Evolutionary conservation across 1,140 invertebrate genomes (phyloP), one percentile per base, ranked within the genome.

Genomic region (Akabosia matsudoensis): DNA sequence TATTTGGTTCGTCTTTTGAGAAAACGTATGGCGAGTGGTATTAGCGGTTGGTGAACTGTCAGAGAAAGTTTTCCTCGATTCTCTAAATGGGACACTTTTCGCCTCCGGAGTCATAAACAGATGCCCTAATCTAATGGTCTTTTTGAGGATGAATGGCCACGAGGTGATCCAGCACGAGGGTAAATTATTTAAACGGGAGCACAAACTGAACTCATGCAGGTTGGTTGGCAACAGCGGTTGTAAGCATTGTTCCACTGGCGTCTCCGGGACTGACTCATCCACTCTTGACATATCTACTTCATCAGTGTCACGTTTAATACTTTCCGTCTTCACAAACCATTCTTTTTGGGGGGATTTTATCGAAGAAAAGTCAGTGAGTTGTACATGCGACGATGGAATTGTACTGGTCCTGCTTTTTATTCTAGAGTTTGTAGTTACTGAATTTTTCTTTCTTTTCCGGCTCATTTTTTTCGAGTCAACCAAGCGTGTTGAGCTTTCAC

Each of bases 251-350:
- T 14, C 14, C n/a, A 30, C 10, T 67, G 61, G 24, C n/a, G 30
- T 24, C 14, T 2, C 13, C 13, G 61, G 61, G 61, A 67, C 61
- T 67, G 61, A 67, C 61, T 67, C 61, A 67, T 67, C 61, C 61
- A 67, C 61, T 30, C 61, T 67, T 67, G 61, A 67, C 61, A 67
- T 67, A 67, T 67, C 61, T 67, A 67, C 61, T 67, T 67, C 61
- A 67, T 67, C 61, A 67, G 61, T 67, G 61, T 67, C 61, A 67
- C 61, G 61, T 67, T 67, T 67, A 67, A 67, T 67, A 67, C 61
- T 67, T 67, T 67, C 31, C 61, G 13, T 67, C 61, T 67, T 67
- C n/a, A 30, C 31, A 13, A 4, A 16, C 24, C 54, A n/a, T 31
- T 67, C 22, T 13, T 22, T n/a, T 24, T 61, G 26, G 2, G 61